Percentiles rank a stretch among this genome's conserved stretches.
These are phyloP conservation scores for Tokudaia tokunoshimensis DNA, from an alignment of 2,797 vertebrate species.

Conservation along the genomic window DNA sequence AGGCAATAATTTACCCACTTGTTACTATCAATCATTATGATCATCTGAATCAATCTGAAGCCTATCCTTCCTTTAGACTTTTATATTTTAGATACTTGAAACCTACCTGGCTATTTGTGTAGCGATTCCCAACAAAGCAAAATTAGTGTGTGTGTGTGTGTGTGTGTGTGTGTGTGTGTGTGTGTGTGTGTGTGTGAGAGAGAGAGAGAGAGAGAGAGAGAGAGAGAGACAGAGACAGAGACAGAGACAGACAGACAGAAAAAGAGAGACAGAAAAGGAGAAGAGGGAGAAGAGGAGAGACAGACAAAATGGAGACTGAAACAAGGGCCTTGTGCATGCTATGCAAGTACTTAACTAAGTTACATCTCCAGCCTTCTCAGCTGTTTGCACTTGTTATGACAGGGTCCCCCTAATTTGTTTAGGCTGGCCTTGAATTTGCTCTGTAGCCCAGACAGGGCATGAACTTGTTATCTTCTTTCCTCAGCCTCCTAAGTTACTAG, in stretches of 20 bases:
- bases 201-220: neutral
- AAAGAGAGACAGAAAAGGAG: accelerated
- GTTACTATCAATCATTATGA: neutral
- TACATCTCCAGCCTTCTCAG: neutral
- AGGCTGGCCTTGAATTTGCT: neutral
- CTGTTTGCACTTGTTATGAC: neutral
- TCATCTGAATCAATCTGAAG: constrained; percentile 20
- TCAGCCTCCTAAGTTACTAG: neutral
- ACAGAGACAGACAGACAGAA: neutral
- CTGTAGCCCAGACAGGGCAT: neutral
- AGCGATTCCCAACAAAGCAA: constrained; percentile 39
- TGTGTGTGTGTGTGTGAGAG: neutral
- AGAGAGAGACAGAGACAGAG: too few relatives aligned
- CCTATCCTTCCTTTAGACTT: neutral
- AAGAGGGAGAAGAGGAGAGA: neutral
- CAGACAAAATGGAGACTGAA: neutral
- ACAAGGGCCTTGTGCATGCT: neutral
- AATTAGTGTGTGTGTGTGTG: neutral
- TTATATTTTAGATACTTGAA: constrained; percentile 56
- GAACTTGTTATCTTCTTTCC: neutral
- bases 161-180: neutral
- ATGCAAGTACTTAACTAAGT: neutral
- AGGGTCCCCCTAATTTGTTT: neutral
- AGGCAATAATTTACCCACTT: constrained; percentile 26
- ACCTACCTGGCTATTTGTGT: neutral